Evolutionary conservation across 2,888 invertebrate genomes (phyloP).

Genomic region (Disparrhopalites patrizii): DNA sequence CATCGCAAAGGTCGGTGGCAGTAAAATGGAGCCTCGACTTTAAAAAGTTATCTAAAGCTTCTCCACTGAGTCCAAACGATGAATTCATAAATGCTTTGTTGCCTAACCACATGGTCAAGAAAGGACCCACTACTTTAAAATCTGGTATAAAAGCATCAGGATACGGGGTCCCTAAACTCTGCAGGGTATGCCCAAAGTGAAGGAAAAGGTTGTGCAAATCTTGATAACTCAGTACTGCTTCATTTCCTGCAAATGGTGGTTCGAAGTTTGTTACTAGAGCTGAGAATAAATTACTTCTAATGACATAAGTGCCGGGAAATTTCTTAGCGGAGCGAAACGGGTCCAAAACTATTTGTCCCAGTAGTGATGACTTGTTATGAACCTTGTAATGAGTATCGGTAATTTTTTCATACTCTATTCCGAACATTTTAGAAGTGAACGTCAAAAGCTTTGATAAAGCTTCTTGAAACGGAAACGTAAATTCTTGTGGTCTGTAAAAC

Average conservation of each 20-base stretch:
- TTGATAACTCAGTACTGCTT: conserved; percentile 67
- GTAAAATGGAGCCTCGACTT: conserved; percentile 68
- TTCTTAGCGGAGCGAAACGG: conserved; percentile 33
- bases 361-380: conserved; percentile 25
- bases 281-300: conserved; percentile 51
- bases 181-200: conserved; percentile 82
- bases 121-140: conserved; percentile 20
- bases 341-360: conserved; percentile 48
- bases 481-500: conserved; percentile 2
- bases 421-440: conserved; percentile 16
- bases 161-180: conserved; percentile 51
- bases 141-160: background rate
- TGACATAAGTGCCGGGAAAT: conserved; percentile 16
- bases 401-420: conserved; percentile 9
- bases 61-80: conserved; percentile 65
- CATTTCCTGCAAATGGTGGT: conserved; percentile 61
- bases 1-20: conserved; percentile 71
- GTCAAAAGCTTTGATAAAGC: conserved; percentile 1
- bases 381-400: conserved; percentile 9
- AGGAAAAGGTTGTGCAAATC: conserved; percentile 74
- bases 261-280: conserved; percentile 80
- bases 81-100: conserved; percentile 54
- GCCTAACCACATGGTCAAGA: conserved; percentile 36
- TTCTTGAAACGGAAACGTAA: conserved; percentile 7
- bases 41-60: conserved; percentile 62